Evolutionary conservation across 1,140 invertebrate species (phyloP).

Genomic region (Drosophila arizonae): DNA sequence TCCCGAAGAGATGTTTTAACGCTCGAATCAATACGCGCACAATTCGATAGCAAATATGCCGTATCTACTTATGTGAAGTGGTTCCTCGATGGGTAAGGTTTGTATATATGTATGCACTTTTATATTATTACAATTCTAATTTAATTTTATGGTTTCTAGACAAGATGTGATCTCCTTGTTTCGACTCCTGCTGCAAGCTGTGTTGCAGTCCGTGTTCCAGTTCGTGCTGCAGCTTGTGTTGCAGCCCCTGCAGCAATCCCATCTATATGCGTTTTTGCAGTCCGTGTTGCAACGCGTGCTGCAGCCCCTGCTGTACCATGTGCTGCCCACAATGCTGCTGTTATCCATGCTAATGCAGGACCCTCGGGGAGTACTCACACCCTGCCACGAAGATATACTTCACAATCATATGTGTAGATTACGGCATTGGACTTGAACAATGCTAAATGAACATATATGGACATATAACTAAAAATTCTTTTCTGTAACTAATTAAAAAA

Average conservation of each 20-base stretch:
- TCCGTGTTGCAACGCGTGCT: background rate
- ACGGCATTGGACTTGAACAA: background rate
- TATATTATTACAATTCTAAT: too few relatives aligned
- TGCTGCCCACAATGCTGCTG: background rate
- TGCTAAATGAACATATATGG: background rate
- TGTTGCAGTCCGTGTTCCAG: background rate
- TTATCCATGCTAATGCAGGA: background rate
- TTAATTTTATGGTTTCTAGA: background rate
- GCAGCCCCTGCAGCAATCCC: background rate
- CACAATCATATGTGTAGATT: background rate
- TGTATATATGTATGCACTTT: background rate
- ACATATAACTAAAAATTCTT: background rate
- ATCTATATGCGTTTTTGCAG: background rate
- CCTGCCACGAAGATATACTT: background rate
- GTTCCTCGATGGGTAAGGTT: background rate
- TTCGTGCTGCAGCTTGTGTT: background rate
- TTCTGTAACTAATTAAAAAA: background rate
- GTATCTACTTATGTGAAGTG: background rate
- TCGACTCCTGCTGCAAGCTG: background rate
- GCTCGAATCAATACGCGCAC: background rate
- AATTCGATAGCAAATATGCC: constrained; percentile 6
- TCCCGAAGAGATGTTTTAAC: background rate
- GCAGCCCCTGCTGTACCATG: background rate
- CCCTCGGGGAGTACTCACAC: too few relatives aligned
- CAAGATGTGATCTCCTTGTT: background rate